Evolutionary conservation across 2,113 vertebrate species (phyloP).

Genomic region (Romanogobio albipinnatus): DNA sequence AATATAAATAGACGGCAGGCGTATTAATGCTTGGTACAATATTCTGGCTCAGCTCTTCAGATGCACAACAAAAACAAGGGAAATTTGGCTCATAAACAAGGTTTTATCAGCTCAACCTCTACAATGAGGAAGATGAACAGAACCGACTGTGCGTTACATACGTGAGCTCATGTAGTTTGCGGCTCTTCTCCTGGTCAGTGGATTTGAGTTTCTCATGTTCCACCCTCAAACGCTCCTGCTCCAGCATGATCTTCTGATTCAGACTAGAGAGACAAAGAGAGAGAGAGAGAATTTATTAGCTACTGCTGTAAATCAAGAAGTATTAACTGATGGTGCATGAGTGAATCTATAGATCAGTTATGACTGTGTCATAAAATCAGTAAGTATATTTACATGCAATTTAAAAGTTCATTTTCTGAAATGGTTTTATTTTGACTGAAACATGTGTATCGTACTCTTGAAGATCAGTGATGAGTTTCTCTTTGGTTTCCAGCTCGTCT

Average conservation of each 20-base stretch:
- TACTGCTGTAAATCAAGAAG: background rate
- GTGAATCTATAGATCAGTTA: background rate
- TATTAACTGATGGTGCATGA: background rate
- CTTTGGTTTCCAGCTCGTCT: slow-evolving; percentile 93
- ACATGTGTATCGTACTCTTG: slow-evolving; percentile 85
- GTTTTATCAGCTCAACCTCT: background rate
- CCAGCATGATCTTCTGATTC: slow-evolving; percentile 98
- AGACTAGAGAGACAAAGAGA: slow-evolving; percentile 74
- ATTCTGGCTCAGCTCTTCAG: background rate
- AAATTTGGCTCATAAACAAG: background rate
- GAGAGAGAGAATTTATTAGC: background rate
- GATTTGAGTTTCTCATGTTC: slow-evolving; percentile 95
- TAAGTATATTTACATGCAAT: background rate
- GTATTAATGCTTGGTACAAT: background rate
- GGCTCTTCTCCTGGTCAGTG: slow-evolving; percentile 94
- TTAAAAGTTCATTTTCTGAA: background rate
- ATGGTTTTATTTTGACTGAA: background rate
- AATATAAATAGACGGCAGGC: background rate
- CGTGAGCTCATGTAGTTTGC: slow-evolving; percentile 95
- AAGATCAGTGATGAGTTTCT: slow-evolving; percentile 94
- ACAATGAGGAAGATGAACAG: background rate
- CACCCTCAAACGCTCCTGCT: slow-evolving; percentile 91
- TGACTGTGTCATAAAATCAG: background rate
- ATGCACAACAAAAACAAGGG: background rate
- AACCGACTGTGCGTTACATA: slow-evolving; percentile 67